Evolutionary conservation across 2,113 vertebrate genomes (phyloP), one percentile per base, ranked within the genome.

Genomic region (Silurus meridionalis): DNA sequence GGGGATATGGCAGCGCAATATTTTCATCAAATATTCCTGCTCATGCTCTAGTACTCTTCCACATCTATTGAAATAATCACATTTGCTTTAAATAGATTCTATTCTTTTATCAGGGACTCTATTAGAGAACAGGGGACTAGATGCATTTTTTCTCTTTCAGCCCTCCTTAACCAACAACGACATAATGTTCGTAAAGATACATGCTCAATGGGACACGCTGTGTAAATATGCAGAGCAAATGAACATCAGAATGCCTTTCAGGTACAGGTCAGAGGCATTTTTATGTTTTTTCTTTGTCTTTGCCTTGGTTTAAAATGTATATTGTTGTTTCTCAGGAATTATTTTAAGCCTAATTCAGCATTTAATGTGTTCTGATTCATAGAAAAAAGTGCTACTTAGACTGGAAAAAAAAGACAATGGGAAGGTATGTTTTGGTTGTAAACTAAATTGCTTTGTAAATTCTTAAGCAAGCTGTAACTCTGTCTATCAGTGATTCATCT

Each of bases 211-310:
- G 98, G 98, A 99, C 61, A 96, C 97, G 0, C 89, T 99, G 86
- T 99, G 98, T 95, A 98, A 99, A 94, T 99, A 99, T 1, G 98
- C 98, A 55, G 98, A 99, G 92, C 97, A 97, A 89, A 97, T 99
- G 96, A 99, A 97, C 93, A 99, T 99, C 93, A 94, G 98, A 88
- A 99, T 99, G 97, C 98, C 98, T 87, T 99, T 99, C 95, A 98
- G 98, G 98, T 99, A 96, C 46, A 80, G 55, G 79, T 82, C 28
- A 75, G 57, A 75, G 23, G 5, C 8, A 60, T 46, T 72, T 25
- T 71, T 50, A 50, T 64, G 28, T 77, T 50, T 77, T 14, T 79
- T 46, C 25, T 79, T 14, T 83, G n/a, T 66, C 21, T 11, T 55
- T 64, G 14, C n/a, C 7, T 28, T 61, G 7, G 4, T 80, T 28